Conservation (phyloP, 2,888 invertebrate species). For the Epinotia bilunana region DNA sequence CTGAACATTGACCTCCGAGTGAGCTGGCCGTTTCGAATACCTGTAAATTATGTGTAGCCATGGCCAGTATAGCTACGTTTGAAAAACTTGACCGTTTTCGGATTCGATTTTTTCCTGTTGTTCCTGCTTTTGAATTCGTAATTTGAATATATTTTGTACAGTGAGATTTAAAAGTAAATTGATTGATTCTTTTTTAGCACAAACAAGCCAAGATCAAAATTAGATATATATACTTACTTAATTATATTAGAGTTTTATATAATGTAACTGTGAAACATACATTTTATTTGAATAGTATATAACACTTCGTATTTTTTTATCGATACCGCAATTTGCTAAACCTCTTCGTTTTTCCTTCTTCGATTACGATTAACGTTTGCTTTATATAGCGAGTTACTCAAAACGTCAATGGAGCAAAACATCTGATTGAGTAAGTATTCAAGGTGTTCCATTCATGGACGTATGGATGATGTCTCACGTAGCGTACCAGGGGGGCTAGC, state of each 20-base stretch:
- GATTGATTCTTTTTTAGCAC: too few species aligned
- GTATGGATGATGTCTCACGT: slow-evolving; percentile 6
- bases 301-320: background rate
- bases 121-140: background rate
- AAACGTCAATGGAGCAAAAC: background rate
- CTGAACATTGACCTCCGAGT: too few species aligned
- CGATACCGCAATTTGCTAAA: background rate
- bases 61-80: background rate
- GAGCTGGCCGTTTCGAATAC: too few species aligned
- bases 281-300: too few species aligned
- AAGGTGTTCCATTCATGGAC: background rate
- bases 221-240: background rate
- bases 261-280: too few species aligned
- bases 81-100: background rate
- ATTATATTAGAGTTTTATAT: background rate
- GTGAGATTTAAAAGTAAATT: background rate
- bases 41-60: background rate
- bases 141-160: background rate
- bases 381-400: background rate
- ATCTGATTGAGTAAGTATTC: background rate
- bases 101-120: background rate
- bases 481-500: too few species aligned
- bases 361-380: background rate
- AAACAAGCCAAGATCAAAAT: background rate
- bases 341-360: background rate